phyloP scores from a whole-genome alignment of 2,797 vertebrate genomes.

The Sandelia bainsii region DNA sequence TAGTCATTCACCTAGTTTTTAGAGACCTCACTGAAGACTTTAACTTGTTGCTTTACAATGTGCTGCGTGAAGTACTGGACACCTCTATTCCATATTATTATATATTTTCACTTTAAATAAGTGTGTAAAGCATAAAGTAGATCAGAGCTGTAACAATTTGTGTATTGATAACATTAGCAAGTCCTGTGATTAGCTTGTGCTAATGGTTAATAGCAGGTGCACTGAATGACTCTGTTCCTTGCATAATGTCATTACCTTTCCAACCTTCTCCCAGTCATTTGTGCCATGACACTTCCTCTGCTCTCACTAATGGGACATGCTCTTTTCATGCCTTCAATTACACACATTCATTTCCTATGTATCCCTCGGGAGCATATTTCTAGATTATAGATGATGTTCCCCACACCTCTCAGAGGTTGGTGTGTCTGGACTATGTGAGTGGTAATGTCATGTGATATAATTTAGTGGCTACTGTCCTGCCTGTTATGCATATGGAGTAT shows the following conservation, averaged over 20 bases:
- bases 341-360: constrained; percentile 72
- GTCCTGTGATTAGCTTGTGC: constrained; percentile 26
- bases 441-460: constrained; percentile 24
- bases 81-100: constrained; percentile 45
- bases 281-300: constrained; percentile 57
- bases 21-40: constrained; percentile 50
- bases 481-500: constrained; percentile 37
- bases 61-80: constrained; percentile 32
- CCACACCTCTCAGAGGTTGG: constrained; percentile 49
- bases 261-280: constrained; percentile 51
- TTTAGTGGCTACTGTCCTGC: constrained; percentile 51
- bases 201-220: constrained; percentile 37
- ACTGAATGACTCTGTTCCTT: constrained; percentile 48
- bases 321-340: constrained; percentile 72
- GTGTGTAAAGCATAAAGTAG: constrained; percentile 12
- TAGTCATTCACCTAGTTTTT: constrained; percentile 40
- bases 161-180: constrained; percentile 5
- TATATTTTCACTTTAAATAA: constrained; percentile 44
- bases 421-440: constrained; percentile 59
- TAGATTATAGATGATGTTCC: constrained; percentile 71
- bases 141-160: constrained; percentile 16
- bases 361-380: constrained; percentile 68
- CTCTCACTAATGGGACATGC: constrained; percentile 64
- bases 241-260: constrained; percentile 51
- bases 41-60: constrained; percentile 23